A percentile compares a stretch with the other conserved stretches of the same genome.
phyloP scores from a whole-genome alignment of 2,797 vertebrate species.

The Phalloptychus januarius region DNA sequence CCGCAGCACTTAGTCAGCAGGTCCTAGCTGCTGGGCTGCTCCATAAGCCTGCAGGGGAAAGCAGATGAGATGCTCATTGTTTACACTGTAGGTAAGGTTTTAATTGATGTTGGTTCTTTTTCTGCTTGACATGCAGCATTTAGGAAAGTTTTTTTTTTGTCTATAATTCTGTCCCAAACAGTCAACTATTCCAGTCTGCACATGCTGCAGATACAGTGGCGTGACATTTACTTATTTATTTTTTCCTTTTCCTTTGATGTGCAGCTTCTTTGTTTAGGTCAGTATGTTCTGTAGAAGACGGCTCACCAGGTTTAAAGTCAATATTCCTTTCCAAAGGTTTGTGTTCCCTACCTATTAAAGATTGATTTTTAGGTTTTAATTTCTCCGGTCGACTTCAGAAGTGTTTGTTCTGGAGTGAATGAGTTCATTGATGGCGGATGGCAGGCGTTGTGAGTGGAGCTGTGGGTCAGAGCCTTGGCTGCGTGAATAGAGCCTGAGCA shows the following conservation, averaged over 20 bases:
- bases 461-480: conserved; percentile 60
- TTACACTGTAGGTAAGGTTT: neutral
- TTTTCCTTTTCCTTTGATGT: conserved; percentile 23
- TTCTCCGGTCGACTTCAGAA: conserved; percentile 46
- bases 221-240: conserved; percentile 5
- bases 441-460: conserved; percentile 47
- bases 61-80: neutral
- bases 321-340: conserved; percentile 28
- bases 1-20: conserved; percentile 10
- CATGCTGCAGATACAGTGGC: conserved; percentile 1
- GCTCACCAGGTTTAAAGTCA: conserved; percentile 27
- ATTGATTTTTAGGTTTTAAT: conserved; percentile 54
- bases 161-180: neutral
- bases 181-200: conserved; percentile 14
- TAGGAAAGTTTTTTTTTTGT: conserved; percentile 1
- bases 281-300: conserved; percentile 3
- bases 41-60: neutral
- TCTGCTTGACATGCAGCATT: neutral
- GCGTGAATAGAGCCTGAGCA: conserved; percentile 56
- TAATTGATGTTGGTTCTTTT: neutral
- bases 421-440: conserved; percentile 64
- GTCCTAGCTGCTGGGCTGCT: neutral
- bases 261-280: conserved; percentile 39
- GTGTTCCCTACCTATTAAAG: conserved; percentile 39
- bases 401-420: conserved; percentile 58